Evolutionary conservation across 2,888 invertebrate species (phyloP).

Genomic region (Hymenopus coronatus): DNA sequence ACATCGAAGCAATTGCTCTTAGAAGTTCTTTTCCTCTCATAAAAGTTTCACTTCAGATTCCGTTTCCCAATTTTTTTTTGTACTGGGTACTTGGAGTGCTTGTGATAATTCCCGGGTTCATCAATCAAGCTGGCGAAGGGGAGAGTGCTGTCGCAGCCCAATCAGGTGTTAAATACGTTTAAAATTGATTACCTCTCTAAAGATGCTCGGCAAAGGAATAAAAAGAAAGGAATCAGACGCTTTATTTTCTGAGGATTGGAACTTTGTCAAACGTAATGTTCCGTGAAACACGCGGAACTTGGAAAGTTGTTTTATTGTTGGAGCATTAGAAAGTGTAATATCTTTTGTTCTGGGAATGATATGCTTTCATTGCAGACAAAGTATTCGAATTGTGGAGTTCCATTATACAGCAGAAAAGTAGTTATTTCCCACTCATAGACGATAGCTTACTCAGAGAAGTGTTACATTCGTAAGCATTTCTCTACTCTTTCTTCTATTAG

Average conservation of each 20-base stretch:
- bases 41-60: neutral
- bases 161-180: constrained; percentile 19
- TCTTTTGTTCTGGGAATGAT: neutral
- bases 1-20: neutral
- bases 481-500: too few species aligned
- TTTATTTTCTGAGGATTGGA: neutral
- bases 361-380: neutral
- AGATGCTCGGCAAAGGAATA: neutral
- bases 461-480: too few species aligned
- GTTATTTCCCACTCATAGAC: too few species aligned
- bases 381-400: too few species aligned
- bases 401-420: too few species aligned
- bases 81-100: neutral
- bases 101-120: neutral
- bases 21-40: neutral
- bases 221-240: neutral
- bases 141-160: neutral
- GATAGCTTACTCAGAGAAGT: too few species aligned
- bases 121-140: neutral
- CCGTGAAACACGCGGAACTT: neutral
- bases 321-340: neutral
- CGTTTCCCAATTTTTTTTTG: neutral
- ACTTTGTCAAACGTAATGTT: constrained; percentile 4
- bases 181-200: constrained; percentile 1
- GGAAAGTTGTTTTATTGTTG: neutral